These are phyloP conservation scores for Ispidina lecontei DNA, from an alignment of 2,797 vertebrate genomes.

Conservation along the genomic window DNA sequence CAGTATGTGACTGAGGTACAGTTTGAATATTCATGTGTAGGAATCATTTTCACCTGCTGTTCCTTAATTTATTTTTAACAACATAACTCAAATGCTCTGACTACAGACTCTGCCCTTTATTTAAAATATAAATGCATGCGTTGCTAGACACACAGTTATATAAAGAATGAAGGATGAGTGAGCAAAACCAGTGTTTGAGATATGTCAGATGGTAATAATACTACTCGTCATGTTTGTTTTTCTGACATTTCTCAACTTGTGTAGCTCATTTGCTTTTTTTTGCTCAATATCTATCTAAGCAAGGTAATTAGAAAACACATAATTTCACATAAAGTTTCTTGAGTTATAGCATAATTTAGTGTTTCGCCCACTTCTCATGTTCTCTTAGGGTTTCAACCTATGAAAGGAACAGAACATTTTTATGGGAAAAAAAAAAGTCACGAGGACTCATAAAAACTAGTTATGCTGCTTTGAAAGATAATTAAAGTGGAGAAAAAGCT, in stretches of 20 bases:
- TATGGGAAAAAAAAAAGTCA: background rate
- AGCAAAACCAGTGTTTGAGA: background rate
- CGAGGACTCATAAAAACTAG: background rate
- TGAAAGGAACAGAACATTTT: background rate
- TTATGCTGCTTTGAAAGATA: background rate
- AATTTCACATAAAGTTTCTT: background rate
- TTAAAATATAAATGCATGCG: conserved; percentile 41
- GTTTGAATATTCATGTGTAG: conserved; percentile 58
- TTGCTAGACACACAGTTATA: background rate
- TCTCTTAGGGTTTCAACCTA: background rate
- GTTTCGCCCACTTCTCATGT: background rate
- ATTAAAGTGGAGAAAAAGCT: background rate
- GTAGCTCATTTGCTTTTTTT: background rate
- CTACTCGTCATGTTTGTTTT: conserved; percentile 18
- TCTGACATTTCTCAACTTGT: conserved; percentile 4
- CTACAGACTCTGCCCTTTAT: conserved; percentile 41
- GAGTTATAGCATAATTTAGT: background rate
- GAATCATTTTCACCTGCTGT: conserved; percentile 51
- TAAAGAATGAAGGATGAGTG: conserved; percentile 37
- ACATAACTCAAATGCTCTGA: conserved; percentile 38
- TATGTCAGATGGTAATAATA: background rate
- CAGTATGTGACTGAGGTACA: background rate
- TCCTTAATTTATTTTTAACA: conserved; percentile 66
- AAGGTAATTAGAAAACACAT: conserved; percentile 17
- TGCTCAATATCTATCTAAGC: background rate